A percentile compares a stretch with the other conserved stretches of the same genome.
These are phyloP conservation scores for Caenorhabditis afra DNA, from an alignment of 2,888 invertebrate genomes.

Conservation along the genomic window DNA sequence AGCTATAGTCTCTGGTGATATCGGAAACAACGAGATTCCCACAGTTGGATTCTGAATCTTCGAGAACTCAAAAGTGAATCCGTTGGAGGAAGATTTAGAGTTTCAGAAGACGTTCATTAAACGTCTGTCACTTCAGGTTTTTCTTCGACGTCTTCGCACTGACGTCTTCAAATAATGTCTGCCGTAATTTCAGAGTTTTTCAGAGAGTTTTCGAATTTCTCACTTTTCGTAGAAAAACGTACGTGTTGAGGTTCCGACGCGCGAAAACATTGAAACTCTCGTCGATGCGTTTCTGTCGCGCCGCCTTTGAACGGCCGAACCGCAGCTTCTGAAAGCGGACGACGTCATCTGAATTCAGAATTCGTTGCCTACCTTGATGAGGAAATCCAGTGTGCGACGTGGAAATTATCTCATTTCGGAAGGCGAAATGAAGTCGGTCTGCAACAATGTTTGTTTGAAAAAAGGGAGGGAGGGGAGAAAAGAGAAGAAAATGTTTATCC, in stretches of 20 bases:
- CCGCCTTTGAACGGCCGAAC: conserved; percentile 67
- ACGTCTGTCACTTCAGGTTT: no score
- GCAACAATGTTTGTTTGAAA: conserved; percentile 15
- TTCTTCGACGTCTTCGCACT: no score
- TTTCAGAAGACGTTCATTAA: no score
- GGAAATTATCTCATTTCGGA: conserved; percentile 26
- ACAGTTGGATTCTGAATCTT: no score
- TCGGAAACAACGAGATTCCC: no score
- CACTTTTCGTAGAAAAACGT: conserved; percentile 25
- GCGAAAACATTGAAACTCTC: conserved; percentile 68
- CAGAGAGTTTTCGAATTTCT: no score
- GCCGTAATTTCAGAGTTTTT: no score
- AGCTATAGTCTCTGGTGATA: no score
- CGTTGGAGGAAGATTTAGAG: no score
- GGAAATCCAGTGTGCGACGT: conserved; percentile 55
- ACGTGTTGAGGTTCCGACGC: conserved; percentile 58
- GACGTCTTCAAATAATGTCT: no score
- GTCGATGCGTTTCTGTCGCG: conserved; percentile 69
- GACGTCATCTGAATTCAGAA: background rate
- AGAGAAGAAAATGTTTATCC: background rate
- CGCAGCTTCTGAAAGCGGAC: conserved; percentile 62
- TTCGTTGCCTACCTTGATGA: conserved; percentile 35
- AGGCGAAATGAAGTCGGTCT: background rate
- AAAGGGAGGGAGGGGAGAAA: background rate
- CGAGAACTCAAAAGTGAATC: no score